These are phyloP conservation scores for Pomatostomus ruficeps DNA, from an alignment of 2,113 vertebrate species.

Conservation along the genomic window DNA sequence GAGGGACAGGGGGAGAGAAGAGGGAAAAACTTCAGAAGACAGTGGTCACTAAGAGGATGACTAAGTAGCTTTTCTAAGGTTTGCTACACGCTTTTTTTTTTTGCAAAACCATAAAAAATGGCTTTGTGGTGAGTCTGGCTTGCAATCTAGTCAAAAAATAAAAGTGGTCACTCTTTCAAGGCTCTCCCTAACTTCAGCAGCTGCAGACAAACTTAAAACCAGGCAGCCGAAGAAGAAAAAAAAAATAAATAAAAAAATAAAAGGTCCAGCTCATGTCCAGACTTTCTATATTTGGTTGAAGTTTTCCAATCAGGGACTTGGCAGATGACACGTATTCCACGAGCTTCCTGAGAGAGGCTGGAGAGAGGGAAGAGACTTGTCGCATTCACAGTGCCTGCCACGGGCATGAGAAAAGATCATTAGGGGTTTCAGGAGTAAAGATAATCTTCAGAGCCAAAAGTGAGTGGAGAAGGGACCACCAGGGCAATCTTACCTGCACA, in stretches of 20 bases:
- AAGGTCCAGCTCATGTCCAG: background rate
- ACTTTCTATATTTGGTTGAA: constrained; percentile 46
- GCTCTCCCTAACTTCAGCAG: constrained; percentile 25
- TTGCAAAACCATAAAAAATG: constrained; percentile 17
- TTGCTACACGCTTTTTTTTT: background rate
- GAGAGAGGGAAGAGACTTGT: background rate
- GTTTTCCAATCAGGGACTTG: constrained; percentile 38
- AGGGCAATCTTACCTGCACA: background rate
- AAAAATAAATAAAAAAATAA: background rate
- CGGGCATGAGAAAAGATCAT: background rate
- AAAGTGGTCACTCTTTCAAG: constrained; percentile 32
- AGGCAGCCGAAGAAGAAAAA: background rate
- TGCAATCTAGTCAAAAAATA: constrained; percentile 46
- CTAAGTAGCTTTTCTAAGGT: constrained; percentile 42
- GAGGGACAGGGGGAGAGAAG: background rate
- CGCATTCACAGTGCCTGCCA: background rate
- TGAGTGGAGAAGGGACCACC: background rate
- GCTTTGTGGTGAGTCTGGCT: constrained; percentile 24
- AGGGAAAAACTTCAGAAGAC: background rate
- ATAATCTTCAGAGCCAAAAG: background rate
- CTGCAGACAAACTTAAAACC: constrained; percentile 34
- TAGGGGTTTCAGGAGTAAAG: background rate
- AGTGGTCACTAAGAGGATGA: constrained; percentile 4
- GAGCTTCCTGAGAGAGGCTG: constrained; percentile 2
- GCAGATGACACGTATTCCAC: background rate